A percentile compares a stretch with the other conserved stretches of the same genome.
Conservation (phyloP, 2,113 vertebrate species). For the Atlantisia rogersi region DNA sequence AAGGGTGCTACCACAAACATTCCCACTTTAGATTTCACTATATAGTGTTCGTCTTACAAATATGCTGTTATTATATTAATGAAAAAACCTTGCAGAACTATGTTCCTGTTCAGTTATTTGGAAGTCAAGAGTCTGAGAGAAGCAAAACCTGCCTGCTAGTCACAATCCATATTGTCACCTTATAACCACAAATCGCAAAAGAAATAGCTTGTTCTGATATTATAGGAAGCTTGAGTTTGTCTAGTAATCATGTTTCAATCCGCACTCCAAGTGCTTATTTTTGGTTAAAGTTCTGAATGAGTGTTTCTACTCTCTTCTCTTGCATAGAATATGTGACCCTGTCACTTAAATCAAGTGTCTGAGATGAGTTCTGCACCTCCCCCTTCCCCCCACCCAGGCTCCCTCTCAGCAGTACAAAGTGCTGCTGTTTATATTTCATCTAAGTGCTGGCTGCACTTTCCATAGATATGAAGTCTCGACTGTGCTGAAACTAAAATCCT, state of each 20-base stretch:
- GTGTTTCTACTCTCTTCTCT: background rate
- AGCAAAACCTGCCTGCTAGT: background rate
- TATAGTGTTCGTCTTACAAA: background rate
- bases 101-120: background rate
- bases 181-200: background rate
- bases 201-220: background rate
- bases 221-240: background rate
- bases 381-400: background rate
- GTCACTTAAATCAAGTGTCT: background rate
- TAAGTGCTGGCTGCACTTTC: background rate
- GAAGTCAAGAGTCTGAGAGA: background rate
- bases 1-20: background rate
- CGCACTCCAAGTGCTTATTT: background rate
- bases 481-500: background rate
- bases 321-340: background rate
- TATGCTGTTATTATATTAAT: background rate
- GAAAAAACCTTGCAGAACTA: background rate
- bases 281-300: background rate
- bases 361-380: background rate
- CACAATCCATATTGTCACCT: background rate
- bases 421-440: background rate
- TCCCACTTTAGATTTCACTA: background rate
- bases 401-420: rapidly evolving
- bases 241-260: background rate
- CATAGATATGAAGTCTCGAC: background rate